Evolutionary conservation across 2,113 vertebrate genomes (phyloP).

Genomic region (Malaclemys terrapin): DNA sequence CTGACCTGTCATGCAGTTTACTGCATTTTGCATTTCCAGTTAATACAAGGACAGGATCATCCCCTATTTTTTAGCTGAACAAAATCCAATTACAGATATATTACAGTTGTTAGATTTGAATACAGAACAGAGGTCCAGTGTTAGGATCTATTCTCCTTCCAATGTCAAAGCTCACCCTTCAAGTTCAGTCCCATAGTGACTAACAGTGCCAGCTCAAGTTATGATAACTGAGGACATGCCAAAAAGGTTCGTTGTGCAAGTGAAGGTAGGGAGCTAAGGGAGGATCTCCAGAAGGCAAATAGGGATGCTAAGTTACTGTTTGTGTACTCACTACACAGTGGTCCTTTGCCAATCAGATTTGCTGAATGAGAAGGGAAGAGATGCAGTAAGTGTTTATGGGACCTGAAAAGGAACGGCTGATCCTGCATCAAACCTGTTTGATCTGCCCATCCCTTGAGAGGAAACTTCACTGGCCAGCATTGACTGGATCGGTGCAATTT

Average conservation of each 20-base stretch:
- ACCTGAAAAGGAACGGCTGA: slow-evolving; percentile 6
- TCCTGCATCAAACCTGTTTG: slow-evolving; percentile 18
- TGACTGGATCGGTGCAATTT: slow-evolving; percentile 15
- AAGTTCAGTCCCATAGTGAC: neutral
- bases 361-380: slow-evolving; percentile 57
- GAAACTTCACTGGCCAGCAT: slow-evolving; percentile 2
- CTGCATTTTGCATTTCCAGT: neutral
- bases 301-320: neutral
- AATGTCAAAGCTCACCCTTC: neutral
- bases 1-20: neutral
- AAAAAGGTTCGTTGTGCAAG: neutral
- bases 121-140: neutral
- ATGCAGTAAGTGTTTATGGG: neutral
- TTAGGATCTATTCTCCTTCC: neutral
- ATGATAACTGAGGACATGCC: neutral
- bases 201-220: neutral
- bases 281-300: neutral
- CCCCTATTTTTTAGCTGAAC: neutral
- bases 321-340: slow-evolving; percentile 40
- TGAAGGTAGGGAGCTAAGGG: neutral
- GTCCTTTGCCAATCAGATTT: slow-evolving; percentile 59
- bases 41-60: neutral
- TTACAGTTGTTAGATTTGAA: neutral
- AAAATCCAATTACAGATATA: neutral
- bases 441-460: neutral